Percentiles rank a stretch among this genome's conserved stretches.
These are phyloP conservation scores for Latheticus oryzae DNA, from an alignment of 2,888 invertebrate species.

Conservation along the genomic window DNA sequence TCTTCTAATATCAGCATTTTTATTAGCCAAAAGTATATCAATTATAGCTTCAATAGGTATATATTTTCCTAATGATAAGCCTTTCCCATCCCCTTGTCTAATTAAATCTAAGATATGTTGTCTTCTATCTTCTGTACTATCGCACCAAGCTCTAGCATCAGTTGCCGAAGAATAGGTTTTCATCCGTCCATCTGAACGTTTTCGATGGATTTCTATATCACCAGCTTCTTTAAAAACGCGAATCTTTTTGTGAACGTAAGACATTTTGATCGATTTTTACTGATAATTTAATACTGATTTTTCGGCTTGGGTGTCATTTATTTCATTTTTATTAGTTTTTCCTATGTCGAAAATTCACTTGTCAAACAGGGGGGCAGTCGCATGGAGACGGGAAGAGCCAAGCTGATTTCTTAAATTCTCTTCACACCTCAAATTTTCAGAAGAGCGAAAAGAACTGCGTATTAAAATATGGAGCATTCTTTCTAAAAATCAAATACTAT, in stretches of 20 bases:
- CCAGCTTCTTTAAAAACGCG: conserved; percentile 57
- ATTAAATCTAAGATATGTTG: conserved; percentile 71
- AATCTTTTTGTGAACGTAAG: conserved; percentile 57
- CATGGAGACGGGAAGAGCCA: no score
- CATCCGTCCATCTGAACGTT: conserved; percentile 68
- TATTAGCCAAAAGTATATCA: conserved; percentile 61
- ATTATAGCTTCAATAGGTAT: conserved; percentile 62
- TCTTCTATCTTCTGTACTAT: conserved; percentile 68
- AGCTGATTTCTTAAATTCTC: no score
- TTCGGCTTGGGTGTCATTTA: no score
- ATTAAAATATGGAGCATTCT: no score
- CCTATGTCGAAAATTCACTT: no score
- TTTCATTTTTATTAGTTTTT: no score
- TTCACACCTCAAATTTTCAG: no score
- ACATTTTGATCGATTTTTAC: conserved; percentile 40
- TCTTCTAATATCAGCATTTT: conserved; percentile 68
- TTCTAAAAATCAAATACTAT: no score
- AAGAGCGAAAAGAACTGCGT: no score
- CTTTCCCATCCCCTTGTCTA: conserved; percentile 53
- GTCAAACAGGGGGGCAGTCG: no score
- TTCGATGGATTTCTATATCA: conserved; percentile 64
- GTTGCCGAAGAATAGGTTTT: conserved; percentile 70
- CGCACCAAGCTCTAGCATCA: conserved; percentile 71
- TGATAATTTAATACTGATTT: conserved; percentile 22
- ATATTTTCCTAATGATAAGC: conserved; percentile 56